phyloP scores from a whole-genome alignment of 1,140 invertebrate species.

The Dendroctonus valens region DNA sequence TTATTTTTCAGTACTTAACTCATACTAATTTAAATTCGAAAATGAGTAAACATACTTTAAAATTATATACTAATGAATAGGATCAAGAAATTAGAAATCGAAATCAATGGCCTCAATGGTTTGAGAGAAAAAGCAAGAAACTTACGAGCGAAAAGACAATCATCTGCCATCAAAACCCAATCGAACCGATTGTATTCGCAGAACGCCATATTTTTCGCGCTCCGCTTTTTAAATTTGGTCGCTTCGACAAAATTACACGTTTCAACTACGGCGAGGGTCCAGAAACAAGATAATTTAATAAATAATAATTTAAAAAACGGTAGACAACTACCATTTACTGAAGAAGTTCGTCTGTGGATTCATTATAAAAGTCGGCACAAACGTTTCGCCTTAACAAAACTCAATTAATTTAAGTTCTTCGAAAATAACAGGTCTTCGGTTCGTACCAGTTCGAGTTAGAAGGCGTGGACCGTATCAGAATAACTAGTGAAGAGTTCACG shows the following conservation, averaged over 20 bases:
- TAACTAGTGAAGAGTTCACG: slow-evolving; percentile 10
- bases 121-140: not conserved
- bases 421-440: slow-evolving; percentile 45
- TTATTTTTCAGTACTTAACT: too few relatives aligned
- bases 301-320: slow-evolving; percentile 43
- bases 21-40: too few relatives aligned
- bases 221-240: slow-evolving; percentile 24
- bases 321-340: slow-evolving; percentile 47
- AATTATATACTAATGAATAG: too few relatives aligned
- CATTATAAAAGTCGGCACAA: slow-evolving; percentile 44
- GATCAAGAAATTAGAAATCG: too few relatives aligned
- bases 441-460: slow-evolving; percentile 37
- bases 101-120: too few relatives aligned
- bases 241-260: slow-evolving; percentile 24
- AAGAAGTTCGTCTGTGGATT: slow-evolving; percentile 42
- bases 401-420: slow-evolving; percentile 46
- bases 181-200: slow-evolving; percentile 24
- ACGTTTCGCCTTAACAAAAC: slow-evolving; percentile 43
- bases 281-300: slow-evolving; percentile 40
- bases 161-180: slow-evolving; percentile 12
- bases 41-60: too few relatives aligned
- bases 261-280: slow-evolving; percentile 12
- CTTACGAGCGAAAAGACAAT: not conserved
- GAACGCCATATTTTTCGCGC: slow-evolving; percentile 10
- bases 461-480: slow-evolving; percentile 37